Base-by-base conservation (phyloP, 2,888 invertebrate genomes). In the Drosophila stalkeri region DNA sequence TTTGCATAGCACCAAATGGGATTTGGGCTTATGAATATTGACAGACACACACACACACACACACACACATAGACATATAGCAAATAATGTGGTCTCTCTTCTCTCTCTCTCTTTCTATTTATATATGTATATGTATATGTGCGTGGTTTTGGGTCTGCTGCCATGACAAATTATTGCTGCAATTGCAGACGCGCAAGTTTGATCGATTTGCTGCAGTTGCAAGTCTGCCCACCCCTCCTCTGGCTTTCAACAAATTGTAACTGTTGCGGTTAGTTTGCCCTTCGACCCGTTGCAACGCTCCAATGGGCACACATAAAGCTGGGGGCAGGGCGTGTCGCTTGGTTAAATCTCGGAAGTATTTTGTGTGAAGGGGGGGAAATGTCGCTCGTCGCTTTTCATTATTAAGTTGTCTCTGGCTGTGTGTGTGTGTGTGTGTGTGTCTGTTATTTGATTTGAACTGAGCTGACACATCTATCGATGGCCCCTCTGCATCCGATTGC, bases 1-100 rank as follows among this genome's bases (percentile, higher is more conserved):
- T 66, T 72, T 75, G 68, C 55, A 62, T 57, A 43, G 39, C 61
- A 52, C 64, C 74, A 76, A 87, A 85, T 88, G 90, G 88, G 86
- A 89, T 88, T 87, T 75, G 59, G 60, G 68, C 82, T 82, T 86
- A 87, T 90, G 82, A 78, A 74, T 76, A 73, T 69, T 80, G 86
- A 72, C 72, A 67, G 60, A 14, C 64, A 64, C 31, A 3, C 23
- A n/a, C 18, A 20, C 23, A 18, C 18, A 23, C 37, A 37, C 62
- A 62, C 27, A 4, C 64, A 63, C 31, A 5, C n/a, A n/a, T 16
- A 27, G 27, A 27, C 27, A 37, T 2, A 20, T 23, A 27, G 9
- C 52, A 57, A 65, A 74, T 56, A 63, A 23, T 23, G 37, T 39
- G 37, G 49, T 23, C 46, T 0, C 23, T 57, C 63, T 16, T 9